These are phyloP conservation scores for Vulpes ferrilata DNA, from an alignment of 2,113 vertebrate genomes.

Conservation along the genomic window DNA sequence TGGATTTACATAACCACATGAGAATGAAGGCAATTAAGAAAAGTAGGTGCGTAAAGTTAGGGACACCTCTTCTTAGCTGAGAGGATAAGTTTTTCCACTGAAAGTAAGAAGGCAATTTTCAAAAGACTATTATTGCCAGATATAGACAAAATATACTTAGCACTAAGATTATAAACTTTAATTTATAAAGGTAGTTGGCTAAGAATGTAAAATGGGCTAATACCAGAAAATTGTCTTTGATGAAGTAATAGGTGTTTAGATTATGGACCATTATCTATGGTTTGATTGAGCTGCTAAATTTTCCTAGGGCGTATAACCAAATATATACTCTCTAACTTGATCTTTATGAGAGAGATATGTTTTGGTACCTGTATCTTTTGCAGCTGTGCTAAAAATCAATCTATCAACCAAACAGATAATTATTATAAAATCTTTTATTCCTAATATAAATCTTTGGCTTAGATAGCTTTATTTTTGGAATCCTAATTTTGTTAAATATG, in stretches of 20 bases:
- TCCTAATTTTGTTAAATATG: background rate
- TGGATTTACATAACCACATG: background rate
- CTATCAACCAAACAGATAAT: background rate
- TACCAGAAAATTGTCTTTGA: background rate
- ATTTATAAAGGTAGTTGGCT: background rate
- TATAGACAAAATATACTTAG: background rate
- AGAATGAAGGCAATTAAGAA: background rate
- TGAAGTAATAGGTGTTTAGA: background rate
- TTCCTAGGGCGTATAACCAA: background rate
- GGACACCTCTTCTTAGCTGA: background rate
- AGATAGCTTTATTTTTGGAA: constrained; percentile 40
- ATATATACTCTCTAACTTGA: background rate
- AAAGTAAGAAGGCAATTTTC: background rate
- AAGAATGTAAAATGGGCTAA: background rate
- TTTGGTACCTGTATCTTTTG: constrained; percentile 1
- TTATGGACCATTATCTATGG: background rate
- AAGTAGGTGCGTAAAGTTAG: background rate
- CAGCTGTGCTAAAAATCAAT: constrained; percentile 5
- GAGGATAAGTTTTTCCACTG: background rate
- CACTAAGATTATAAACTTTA: constrained; percentile 2
- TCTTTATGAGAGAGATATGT: background rate
- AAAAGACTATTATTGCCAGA: background rate
- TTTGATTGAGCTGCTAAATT: background rate
- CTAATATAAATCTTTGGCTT: background rate
- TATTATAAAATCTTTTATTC: background rate